A percentile compares a stretch with the other conserved stretches of the same genome.
Evolutionary conservation across 2,113 vertebrate genomes (phyloP).

Genomic region (Monarcha castaneiventris): DNA sequence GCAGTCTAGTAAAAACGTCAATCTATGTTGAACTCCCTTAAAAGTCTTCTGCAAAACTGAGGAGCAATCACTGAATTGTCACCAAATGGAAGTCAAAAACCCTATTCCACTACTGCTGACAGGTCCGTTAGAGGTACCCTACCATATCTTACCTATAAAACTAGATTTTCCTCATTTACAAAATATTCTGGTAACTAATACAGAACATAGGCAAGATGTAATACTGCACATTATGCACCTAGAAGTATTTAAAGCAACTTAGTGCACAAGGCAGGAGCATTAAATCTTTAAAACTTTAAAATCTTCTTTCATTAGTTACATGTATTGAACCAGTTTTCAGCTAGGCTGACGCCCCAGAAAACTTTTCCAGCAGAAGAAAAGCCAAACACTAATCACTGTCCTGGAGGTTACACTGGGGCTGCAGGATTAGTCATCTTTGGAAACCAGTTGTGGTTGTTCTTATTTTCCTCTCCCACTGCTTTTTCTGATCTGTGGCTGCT

Average conservation of each 20-base stretch:
- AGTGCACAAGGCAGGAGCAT: not conserved
- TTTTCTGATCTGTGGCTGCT: slow-evolving; percentile 20
- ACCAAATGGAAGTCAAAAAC: not conserved
- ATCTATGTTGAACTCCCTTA: not conserved
- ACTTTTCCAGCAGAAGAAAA: slow-evolving; percentile 40
- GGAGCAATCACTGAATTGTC: not conserved
- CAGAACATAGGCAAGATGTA: not conserved
- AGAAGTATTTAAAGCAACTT: not conserved
- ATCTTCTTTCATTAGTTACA: not conserved
- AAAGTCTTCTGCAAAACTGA: not conserved
- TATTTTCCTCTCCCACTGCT: slow-evolving; percentile 49
- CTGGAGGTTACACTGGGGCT: slow-evolving; percentile 9
- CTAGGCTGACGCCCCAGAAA: slow-evolving; percentile 7
- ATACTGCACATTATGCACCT: not conserved
- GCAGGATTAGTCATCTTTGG: slow-evolving; percentile 38
- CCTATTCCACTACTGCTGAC: not conserved
- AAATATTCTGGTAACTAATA: not conserved
- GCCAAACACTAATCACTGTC: slow-evolving; percentile 17
- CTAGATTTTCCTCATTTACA: not conserved
- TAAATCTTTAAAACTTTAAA: not conserved
- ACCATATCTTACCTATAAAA: not conserved
- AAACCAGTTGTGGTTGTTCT: slow-evolving; percentile 48
- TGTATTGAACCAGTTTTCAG: not conserved
- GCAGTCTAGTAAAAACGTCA: not conserved
- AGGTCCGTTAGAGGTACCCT: not conserved